Evolutionary conservation across 1,140 invertebrate genomes (phyloP), one percentile per base, ranked within the genome.

Genomic region (Psilanteris sp.): DNA sequence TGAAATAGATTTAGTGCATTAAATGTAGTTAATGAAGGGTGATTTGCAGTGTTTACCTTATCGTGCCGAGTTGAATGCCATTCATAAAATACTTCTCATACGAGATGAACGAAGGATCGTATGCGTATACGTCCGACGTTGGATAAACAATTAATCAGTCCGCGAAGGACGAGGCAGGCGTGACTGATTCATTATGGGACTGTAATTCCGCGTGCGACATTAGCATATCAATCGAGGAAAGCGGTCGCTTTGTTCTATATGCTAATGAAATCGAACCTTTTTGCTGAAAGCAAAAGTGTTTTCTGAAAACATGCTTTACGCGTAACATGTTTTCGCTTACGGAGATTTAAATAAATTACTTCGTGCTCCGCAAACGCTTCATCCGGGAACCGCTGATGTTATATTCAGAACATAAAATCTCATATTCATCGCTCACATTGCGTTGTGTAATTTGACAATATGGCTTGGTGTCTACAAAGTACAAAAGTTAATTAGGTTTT

Each of bases 101-200:
- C n/a, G n/a, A n/a, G n/a, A n/a, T n/a, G n/a, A n/a, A n/a, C n/a
- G n/a, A n/a, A n/a, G n/a, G n/a, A n/a, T n/a, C n/a, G n/a, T n/a
- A n/a, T n/a, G n/a, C n/a, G n/a, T n/a, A n/a, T 20, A 20, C 18
- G 39, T 59, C 4, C 32, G 20, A 5, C 16, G 8, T 8, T 34
- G 62, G 14, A 61, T 61, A 74, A 77, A 81, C 81, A 78, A 85
- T 85, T 83, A 83, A 85, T 85, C 83, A 81, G 74, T 22, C 46
- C 68, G 59, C 72, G 71, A 48, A 77, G 61, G 61, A 77, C 64
- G 54, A 44, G 77, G 52, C 66, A 78, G 70, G 75, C 81, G 79
- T 82, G 80, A 85, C 83, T 81, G 82, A 85, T 84, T 83, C 82
- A 83, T 84, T 85, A 84, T 82, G 78, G 82, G 77, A 66, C 68